Evolutionary conservation across 1,140 invertebrate genomes (phyloP).

Genomic region (Hydropsyche tenuis): DNA sequence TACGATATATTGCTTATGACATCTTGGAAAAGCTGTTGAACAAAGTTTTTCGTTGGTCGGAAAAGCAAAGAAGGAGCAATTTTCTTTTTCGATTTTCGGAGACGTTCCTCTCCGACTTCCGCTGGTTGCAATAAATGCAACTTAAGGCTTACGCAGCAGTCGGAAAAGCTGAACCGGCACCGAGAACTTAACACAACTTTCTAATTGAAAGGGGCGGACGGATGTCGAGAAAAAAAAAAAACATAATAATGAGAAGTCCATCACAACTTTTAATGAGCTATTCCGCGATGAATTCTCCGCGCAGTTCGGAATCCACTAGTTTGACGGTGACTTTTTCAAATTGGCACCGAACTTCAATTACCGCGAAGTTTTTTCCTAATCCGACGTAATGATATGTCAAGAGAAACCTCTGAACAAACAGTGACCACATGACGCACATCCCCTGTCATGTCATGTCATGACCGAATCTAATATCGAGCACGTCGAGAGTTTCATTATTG

Average conservation of each 20-base stretch:
- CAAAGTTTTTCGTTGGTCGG: conserved; percentile 15
- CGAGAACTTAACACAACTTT: conserved; percentile 35
- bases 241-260: conserved; percentile 1
- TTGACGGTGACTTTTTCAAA: no score
- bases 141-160: conserved; percentile 30
- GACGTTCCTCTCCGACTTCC: background rate
- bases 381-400: background rate
- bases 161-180: conserved; percentile 20
- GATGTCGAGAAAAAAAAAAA: background rate
- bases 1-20: conserved; percentile 15
- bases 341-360: no score
- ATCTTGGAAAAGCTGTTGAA: conserved; percentile 12
- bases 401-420: background rate
- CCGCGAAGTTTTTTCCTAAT: no score
- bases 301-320: background rate
- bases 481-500: conserved; percentile 31
- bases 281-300: background rate
- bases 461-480: conserved; percentile 18
- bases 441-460: conserved; percentile 15
- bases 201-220: conserved; percentile 37
- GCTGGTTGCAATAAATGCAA: conserved; percentile 32
- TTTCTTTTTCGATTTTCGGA: conserved; percentile 5
- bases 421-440: conserved; percentile 7
- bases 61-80: background rate
- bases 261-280: conserved; percentile 31